A percentile compares a stretch with the other conserved stretches of the same genome.
Evolutionary conservation across 2,888 invertebrate species (phyloP).

Genomic region (Adelphocoris suturalis): DNA sequence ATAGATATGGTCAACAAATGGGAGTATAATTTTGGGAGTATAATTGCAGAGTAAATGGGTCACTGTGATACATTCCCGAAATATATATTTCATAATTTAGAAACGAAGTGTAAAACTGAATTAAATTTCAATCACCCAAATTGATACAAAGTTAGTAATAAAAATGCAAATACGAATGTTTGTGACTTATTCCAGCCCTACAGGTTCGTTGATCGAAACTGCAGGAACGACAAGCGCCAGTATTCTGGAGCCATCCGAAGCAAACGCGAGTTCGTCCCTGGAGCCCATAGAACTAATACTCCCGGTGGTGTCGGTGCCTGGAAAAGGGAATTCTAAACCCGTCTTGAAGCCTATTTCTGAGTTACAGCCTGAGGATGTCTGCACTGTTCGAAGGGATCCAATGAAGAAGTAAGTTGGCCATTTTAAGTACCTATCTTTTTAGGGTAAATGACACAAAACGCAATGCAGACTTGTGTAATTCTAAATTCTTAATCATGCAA

Average conservation of each 20-base stretch:
- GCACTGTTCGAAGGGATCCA: conserved; percentile 42
- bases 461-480: too few species aligned
- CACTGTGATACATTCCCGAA: too few species aligned
- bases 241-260: not conserved
- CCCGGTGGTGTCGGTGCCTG: conserved; percentile 8
- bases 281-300: conserved; percentile 33
- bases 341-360: conserved; percentile 55
- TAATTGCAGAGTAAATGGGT: too few species aligned
- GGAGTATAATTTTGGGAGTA: too few species aligned
- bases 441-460: too few species aligned
- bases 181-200: not conserved
- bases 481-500: too few species aligned
- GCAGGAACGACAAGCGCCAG: not conserved
- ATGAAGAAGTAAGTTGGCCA: conserved; percentile 40
- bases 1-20: too few species aligned
- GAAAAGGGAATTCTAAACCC: not conserved
- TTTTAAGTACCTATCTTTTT: not conserved
- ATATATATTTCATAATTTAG: too few species aligned
- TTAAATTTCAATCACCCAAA: too few species aligned
- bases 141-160: too few species aligned
- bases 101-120: too few species aligned
- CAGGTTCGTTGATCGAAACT: not conserved
- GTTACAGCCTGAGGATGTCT: conserved; percentile 44
- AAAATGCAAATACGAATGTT: too few species aligned
- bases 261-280: not conserved